phyloP scores from a whole-genome alignment of 2,113 vertebrate species.

The Varanus komodoensis region DNA sequence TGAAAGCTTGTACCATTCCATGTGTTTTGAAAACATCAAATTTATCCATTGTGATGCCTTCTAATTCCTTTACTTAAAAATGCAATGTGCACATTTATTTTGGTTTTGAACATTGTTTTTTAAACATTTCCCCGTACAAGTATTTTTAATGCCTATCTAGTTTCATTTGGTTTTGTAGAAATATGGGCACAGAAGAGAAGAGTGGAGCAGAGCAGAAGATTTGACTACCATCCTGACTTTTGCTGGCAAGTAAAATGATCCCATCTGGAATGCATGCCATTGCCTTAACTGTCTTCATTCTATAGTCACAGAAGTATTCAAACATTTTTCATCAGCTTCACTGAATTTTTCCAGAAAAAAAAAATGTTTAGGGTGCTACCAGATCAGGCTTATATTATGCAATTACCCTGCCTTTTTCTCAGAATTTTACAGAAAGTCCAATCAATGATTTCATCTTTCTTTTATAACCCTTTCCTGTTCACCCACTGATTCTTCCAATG shows the following conservation, averaged over 20 bases:
- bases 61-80: neutral
- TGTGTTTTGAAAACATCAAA: too few relatives aligned
- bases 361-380: neutral
- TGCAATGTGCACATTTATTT: neutral
- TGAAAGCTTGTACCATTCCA: neutral
- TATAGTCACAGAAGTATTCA: neutral
- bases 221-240: neutral
- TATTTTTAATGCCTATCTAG: neutral
- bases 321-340: accelerated
- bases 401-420: too few relatives aligned
- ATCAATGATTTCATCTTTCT: too few relatives aligned
- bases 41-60: neutral
- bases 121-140: neutral
- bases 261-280: neutral
- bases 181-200: too few relatives aligned
- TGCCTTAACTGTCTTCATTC: too few relatives aligned
- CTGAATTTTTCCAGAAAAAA: neutral
- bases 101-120: neutral
- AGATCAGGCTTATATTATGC: neutral
- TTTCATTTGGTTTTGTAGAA: neutral
- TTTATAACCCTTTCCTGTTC: too few relatives aligned
- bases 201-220: neutral
- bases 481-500: too few relatives aligned
- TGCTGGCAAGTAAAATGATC: neutral
- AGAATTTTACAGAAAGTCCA: too few relatives aligned